Evolutionary conservation across 1,140 invertebrate species (phyloP).

Genomic region (Camponotus pennsylvanicus): DNA sequence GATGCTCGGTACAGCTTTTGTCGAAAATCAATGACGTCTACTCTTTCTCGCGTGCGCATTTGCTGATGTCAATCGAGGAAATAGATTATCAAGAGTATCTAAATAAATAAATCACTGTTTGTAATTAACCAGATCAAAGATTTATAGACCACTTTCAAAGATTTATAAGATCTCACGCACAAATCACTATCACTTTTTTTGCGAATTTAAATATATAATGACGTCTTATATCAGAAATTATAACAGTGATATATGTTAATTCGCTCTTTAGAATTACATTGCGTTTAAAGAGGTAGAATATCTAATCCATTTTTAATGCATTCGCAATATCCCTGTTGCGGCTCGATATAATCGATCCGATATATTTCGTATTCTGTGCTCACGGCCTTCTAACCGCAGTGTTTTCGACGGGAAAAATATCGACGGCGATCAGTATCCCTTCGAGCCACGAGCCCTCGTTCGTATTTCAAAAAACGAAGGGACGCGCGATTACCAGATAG

Average conservation of each 20-base stretch:
- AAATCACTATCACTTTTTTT: neutral
- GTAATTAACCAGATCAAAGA: neutral
- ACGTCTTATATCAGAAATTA: neutral
- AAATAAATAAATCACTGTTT: neutral
- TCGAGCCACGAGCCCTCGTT: conserved; percentile 57
- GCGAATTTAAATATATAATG: neutral
- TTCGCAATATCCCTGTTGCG: conserved; percentile 37
- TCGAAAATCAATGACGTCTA: conserved; percentile 37
- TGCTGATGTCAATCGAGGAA: neutral
- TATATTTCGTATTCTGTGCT: conserved; percentile 46
- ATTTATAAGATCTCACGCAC: neutral
- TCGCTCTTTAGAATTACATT: neutral
- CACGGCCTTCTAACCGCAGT: conserved; percentile 14
- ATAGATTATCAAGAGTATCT: neutral
- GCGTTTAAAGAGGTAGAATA: neutral
- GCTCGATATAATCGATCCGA: conserved; percentile 48
- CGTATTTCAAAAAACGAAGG: conserved; percentile 71
- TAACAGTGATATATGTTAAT: neutral
- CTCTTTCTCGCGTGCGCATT: neutral
- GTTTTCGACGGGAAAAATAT: conserved; percentile 28
- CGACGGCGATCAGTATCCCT: conserved; percentile 54
- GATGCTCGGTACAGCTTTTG: conserved; percentile 34
- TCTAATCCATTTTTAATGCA: conserved; percentile 5
- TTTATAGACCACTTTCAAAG: too few species aligned
- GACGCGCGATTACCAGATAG: conserved; percentile 76